A percentile compares a stretch with the other conserved stretches of the same genome.
Evolutionary conservation across 1,140 invertebrate genomes (phyloP).

Genomic region (Trichonephila clavipes): DNA sequence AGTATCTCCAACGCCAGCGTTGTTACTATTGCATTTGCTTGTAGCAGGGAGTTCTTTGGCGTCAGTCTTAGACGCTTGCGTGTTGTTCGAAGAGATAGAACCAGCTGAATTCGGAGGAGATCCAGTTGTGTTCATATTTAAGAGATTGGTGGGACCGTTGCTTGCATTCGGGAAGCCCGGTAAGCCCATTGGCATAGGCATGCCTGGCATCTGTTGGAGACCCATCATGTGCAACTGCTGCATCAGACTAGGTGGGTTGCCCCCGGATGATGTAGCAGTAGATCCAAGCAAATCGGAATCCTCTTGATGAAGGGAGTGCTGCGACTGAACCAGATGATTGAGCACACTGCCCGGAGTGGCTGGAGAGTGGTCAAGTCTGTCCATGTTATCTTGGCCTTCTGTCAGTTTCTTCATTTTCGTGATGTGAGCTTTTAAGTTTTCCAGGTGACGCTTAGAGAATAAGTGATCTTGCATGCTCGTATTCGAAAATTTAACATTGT

Average conservation of each 20-base stretch:
- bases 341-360: slow-evolving; percentile 55
- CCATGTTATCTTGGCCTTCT: slow-evolving; percentile 80
- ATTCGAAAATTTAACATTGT: slow-evolving; percentile 90
- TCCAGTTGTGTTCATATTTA: background rate
- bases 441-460: slow-evolving; percentile 93
- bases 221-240: slow-evolving; percentile 77
- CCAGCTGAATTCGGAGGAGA: slow-evolving; percentile 58
- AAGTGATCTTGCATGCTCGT: slow-evolving; percentile 94
- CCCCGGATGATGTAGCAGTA: slow-evolving; percentile 41
- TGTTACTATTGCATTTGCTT: slow-evolving; percentile 70
- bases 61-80: slow-evolving; percentile 37
- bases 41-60: slow-evolving; percentile 35
- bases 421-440: slow-evolving; percentile 88
- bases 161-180: slow-evolving; percentile 59
- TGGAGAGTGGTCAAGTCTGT: slow-evolving; percentile 66
- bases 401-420: slow-evolving; percentile 83
- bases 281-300: slow-evolving; percentile 43
- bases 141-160: slow-evolving; percentile 44
- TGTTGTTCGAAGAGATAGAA: slow-evolving; percentile 49
- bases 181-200: slow-evolving; percentile 63
- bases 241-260: slow-evolving; percentile 75
- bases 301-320: slow-evolving; percentile 60
- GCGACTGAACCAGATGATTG: slow-evolving; percentile 70
- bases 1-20: slow-evolving; percentile 19
- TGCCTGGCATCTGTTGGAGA: slow-evolving; percentile 77